Conservation (phyloP, 2,113 vertebrate genomes). For the Choloepus hoffmanni region DNA sequence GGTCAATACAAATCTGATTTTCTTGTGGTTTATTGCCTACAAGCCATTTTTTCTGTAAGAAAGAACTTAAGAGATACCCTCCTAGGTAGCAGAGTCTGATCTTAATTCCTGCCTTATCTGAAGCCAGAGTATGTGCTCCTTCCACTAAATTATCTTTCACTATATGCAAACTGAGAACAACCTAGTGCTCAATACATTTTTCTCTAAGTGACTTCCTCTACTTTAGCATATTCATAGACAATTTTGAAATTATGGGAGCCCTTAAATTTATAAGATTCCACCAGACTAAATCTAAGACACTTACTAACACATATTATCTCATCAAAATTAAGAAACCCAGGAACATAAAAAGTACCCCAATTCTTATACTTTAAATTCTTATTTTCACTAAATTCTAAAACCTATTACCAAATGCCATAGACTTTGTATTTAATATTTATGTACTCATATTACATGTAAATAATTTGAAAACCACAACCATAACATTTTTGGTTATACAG, state of each 20-base stretch:
- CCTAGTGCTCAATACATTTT: neutral
- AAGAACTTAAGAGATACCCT: neutral
- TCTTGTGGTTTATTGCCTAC: neutral
- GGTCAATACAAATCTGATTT: slow-evolving; percentile 5
- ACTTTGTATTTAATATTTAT: neutral
- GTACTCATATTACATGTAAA: neutral
- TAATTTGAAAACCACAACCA: neutral
- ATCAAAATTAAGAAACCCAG: slow-evolving; percentile 23
- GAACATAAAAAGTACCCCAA: neutral
- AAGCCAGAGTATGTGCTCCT: slow-evolving; percentile 12
- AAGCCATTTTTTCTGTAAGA: neutral
- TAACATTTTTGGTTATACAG: neutral
- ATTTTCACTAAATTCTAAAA: slow-evolving; percentile 32
- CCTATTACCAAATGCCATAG: neutral
- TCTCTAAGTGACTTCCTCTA: slow-evolving; percentile 25
- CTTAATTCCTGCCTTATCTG: neutral
- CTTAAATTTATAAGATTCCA: neutral
- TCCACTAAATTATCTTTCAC: neutral
- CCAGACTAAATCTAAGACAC: slow-evolving; percentile 5
- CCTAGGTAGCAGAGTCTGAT: neutral
- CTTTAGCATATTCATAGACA: neutral
- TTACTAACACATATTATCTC: neutral
- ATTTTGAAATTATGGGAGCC: neutral
- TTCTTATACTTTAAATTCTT: slow-evolving; percentile 10
- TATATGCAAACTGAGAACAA: neutral